Evolutionary conservation across 2,113 vertebrate genomes (phyloP), one percentile per base, ranked within the genome.

Genomic region (Spilogale gracilis): DNA sequence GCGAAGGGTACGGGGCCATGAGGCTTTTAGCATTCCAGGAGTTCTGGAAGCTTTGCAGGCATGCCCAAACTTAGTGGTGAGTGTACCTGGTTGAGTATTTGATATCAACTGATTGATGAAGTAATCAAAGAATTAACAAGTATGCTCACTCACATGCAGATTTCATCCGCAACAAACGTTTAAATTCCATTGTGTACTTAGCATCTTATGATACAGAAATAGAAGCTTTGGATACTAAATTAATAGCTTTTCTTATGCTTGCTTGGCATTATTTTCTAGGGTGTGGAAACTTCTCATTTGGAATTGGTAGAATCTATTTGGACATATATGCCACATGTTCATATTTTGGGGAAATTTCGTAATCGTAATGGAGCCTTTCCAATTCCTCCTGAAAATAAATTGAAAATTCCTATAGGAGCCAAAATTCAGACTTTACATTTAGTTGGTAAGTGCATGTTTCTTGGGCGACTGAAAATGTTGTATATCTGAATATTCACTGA

Each of bases 311-410:
- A 99, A 98, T 99, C 99, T 97, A 99, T 99, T 98, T 99, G 99
- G 99, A 99, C 99, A 94, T 99, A 99, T 86, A 99, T 99, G 99
- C 99, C 99, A n/a, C 99, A 99, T 97, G 99, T 99, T 98, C 99
- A 99, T 98, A 99, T 99, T 96, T 98, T 99, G 97, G 99, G 99
- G 91, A 99, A 99, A 98, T 99, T 99, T 98, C 99, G 99, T 97
- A 99, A 99, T 98, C 99, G 99, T 91, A 99, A 99, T 50, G 99
- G 99, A 92, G 99, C 99, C 89, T 99, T 99, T 98, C 99, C 99
- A 93, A 99, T 99, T 98, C 99, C 99, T 95, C 99, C 99, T 71
- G 99, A 99, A 98, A 99, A 99, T 99, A 99, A 99, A 98, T 98
- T 99, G 97, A 99, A 99, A 99, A 99, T 99, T 98, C 99, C 99